Conservation (phyloP, 1,140 invertebrate genomes). For the Pachyrhynchus sulphureomaculatus region DNA sequence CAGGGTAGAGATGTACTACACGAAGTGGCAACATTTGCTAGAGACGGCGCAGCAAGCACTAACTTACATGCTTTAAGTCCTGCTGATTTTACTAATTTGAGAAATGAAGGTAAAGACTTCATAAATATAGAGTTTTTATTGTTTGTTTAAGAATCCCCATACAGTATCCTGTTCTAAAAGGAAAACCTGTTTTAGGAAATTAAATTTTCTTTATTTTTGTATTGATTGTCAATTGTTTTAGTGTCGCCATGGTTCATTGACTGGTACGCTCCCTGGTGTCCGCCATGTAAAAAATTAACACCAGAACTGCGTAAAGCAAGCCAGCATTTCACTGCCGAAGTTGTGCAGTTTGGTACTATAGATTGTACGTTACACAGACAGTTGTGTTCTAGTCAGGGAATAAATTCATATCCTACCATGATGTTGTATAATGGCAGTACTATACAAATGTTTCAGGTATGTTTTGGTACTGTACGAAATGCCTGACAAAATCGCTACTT, state of each 20-base stretch:
- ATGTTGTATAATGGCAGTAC: conserved; percentile 68
- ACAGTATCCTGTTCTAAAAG: no score
- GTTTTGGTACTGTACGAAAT: no score
- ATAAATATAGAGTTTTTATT: no score
- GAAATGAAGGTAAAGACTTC: conserved; percentile 47
- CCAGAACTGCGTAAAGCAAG: conserved; percentile 73
- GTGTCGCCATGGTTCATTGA: conserved; percentile 71
- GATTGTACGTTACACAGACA: conserved; percentile 61
- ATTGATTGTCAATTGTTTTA: no score
- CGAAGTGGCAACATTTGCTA: conserved; percentile 69
- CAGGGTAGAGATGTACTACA: conserved; percentile 66
- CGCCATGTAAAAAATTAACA: conserved; percentile 74
- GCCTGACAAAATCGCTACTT: no score
- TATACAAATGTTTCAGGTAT: conserved; percentile 59
- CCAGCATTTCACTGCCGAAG: conserved; percentile 54
- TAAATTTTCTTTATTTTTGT: no score
- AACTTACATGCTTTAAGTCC: conserved; percentile 66
- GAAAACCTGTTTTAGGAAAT: no score
- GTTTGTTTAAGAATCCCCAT: no score
- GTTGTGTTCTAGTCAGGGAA: conserved; percentile 63
- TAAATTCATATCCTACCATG: conserved; percentile 73
- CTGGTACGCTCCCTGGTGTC: conserved; percentile 83
- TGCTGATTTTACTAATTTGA: conserved; percentile 60
- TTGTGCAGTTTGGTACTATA: conserved; percentile 66
- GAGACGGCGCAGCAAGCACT: conserved; percentile 62